Conservation (phyloP, 1,140 invertebrate genomes). For the Conus ventricosus region DNA sequence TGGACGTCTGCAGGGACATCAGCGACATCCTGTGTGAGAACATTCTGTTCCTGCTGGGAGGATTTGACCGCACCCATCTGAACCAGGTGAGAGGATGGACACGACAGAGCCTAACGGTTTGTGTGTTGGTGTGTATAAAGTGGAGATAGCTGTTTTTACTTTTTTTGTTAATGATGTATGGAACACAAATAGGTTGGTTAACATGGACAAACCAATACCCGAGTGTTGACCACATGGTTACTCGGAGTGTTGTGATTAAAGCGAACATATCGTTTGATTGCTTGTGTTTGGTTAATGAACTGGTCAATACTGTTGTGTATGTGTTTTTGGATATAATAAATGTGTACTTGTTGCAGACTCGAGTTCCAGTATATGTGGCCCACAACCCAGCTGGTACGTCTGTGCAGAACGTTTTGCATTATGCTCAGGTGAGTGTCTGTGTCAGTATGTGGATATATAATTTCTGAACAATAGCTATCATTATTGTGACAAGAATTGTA, state of each 20-base stretch:
- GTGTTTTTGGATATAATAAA: too few relatives aligned
- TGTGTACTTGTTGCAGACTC: conserved; percentile 47
- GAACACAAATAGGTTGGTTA: too few relatives aligned
- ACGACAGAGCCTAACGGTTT: too few relatives aligned
- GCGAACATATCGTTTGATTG: too few relatives aligned
- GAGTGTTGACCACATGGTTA: too few relatives aligned
- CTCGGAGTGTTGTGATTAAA: too few relatives aligned
- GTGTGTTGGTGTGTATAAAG: too few relatives aligned
- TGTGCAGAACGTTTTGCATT: conserved; percentile 83
- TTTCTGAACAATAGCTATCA: neutral
- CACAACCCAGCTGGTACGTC: conserved; percentile 91
- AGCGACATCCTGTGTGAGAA: conserved; percentile 61
- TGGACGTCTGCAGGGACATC: conserved; percentile 49
- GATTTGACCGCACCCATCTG: conserved; percentile 59
- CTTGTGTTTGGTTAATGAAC: too few relatives aligned
- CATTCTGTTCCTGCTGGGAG: conserved; percentile 64
- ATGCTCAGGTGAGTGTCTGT: conserved; percentile 72
- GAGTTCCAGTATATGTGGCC: conserved; percentile 81
- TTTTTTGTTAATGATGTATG: too few relatives aligned
- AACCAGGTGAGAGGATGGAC: conserved; percentile 43
- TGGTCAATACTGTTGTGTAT: too few relatives aligned
- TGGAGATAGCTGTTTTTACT: too few relatives aligned
- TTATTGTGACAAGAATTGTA: neutral
- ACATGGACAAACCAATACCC: too few relatives aligned
- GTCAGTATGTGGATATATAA: neutral